Percentiles rank a stretch among this genome's conserved stretches.
These are phyloP conservation scores for Perca schrenkii DNA, from an alignment of 2,113 vertebrate species.

Conservation along the genomic window DNA sequence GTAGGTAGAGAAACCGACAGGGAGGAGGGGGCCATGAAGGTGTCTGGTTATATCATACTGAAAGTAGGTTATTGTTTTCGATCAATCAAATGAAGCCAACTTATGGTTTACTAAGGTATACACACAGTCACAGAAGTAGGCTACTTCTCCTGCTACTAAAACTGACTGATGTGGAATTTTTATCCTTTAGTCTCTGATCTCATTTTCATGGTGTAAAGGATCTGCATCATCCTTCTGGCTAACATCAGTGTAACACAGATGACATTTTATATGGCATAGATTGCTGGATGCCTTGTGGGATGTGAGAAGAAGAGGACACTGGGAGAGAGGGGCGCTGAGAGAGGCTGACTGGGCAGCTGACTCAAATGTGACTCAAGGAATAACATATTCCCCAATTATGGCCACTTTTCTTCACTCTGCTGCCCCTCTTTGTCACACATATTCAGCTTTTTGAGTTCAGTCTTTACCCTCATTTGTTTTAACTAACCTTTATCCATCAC, in stretches of 20 bases:
- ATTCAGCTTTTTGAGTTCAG: conserved; percentile 34
- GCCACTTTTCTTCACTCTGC: conserved; percentile 58
- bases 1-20: conserved; percentile 60
- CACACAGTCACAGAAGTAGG: conserved; percentile 3
- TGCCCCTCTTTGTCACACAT: conserved; percentile 48
- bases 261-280: conserved; percentile 73
- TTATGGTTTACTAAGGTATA: conserved; percentile 35
- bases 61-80: conserved; percentile 79
- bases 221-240: conserved; percentile 58
- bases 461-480: conserved; percentile 30
- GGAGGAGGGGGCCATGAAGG: conserved; percentile 55
- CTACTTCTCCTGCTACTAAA: conserved; percentile 15
- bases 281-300: conserved; percentile 66
- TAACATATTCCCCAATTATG: conserved; percentile 62
- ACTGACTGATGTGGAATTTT: conserved; percentile 50
- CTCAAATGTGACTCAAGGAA: conserved; percentile 71
- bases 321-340: conserved; percentile 44
- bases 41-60: conserved; percentile 75
- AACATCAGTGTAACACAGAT: conserved; percentile 63
- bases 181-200: conserved; percentile 48
- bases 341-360: conserved; percentile 65
- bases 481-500: conserved; percentile 32
- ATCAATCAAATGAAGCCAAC: conserved; percentile 59
- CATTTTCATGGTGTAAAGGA: conserved; percentile 62
- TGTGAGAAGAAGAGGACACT: conserved; percentile 60